Conservation (phyloP, 2,113 vertebrate genomes). For the Toxotes chatareus region DNA sequence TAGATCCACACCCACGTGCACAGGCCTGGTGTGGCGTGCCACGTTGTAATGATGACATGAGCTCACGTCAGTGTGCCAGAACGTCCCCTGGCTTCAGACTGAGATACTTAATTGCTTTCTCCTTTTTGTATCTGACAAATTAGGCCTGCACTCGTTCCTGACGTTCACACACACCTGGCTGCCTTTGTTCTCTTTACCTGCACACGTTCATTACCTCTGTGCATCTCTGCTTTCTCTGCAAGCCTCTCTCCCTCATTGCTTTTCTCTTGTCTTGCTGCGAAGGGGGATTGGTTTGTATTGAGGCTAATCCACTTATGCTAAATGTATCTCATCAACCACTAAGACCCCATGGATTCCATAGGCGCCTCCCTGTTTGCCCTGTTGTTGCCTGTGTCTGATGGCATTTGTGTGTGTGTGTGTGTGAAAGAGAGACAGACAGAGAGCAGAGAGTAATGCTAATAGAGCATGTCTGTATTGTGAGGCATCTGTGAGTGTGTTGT, state of each 20-base stretch:
- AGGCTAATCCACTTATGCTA: constrained; percentile 84
- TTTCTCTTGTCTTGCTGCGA: constrained; percentile 58
- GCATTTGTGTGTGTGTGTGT: constrained; percentile 52
- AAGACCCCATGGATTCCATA: constrained; percentile 80
- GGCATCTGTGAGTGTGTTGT: constrained; percentile 58
- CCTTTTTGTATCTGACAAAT: constrained; percentile 52
- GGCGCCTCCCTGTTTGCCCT: constrained; percentile 67
- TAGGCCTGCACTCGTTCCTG: constrained; percentile 32
- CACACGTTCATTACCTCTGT: constrained; percentile 15
- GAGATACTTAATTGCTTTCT: constrained; percentile 62
- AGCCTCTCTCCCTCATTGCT: constrained; percentile 43
- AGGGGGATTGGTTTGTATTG: constrained; percentile 78
- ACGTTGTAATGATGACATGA: constrained; percentile 41
- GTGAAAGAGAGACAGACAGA: neutral
- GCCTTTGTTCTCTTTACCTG: constrained; percentile 56
- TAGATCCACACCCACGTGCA: constrained; percentile 37
- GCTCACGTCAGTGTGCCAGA: constrained; percentile 60
- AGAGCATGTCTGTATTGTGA: constrained; percentile 65
- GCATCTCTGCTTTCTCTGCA: constrained; percentile 24
- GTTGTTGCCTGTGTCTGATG: constrained; percentile 67
- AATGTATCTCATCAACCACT: constrained; percentile 82
- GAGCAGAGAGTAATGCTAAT: constrained; percentile 59
- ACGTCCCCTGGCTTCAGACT: constrained; percentile 39
- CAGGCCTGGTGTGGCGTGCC: constrained; percentile 22
- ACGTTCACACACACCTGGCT: constrained; percentile 54